These are phyloP conservation scores for Heliconius ethilla DNA, from an alignment of 2,888 invertebrate species.

Conservation along the genomic window DNA sequence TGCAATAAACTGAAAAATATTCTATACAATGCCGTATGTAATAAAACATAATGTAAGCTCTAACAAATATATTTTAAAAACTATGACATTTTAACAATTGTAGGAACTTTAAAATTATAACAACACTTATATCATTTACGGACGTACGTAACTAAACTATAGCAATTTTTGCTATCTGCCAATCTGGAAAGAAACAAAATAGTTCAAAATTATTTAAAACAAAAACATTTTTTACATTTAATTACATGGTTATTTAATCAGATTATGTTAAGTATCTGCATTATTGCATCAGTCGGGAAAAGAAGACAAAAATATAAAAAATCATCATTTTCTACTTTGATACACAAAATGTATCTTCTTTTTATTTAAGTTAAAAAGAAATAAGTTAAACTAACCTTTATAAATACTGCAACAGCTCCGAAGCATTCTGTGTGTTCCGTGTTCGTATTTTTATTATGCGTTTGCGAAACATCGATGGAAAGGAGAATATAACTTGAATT, in stretches of 20 bases:
- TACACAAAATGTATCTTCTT: not conserved
- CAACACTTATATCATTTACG: constrained; percentile 10
- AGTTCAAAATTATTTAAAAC: constrained; percentile 41
- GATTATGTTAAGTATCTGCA: constrained; percentile 49
- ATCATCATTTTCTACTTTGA: constrained; percentile 57
- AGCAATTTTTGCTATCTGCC: constrained; percentile 18
- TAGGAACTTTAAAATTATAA: constrained; percentile 11
- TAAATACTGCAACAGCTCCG: constrained; percentile 2
- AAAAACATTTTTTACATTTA: not conserved
- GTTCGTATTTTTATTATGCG: not conserved
- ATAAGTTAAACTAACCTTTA: constrained; percentile 1
- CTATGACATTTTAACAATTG: constrained; percentile 4
- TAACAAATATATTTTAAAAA: constrained; percentile 12
- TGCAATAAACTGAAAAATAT: not conserved
- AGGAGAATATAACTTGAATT: not conserved
- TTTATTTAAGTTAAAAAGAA: not conserved
- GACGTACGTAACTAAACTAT: not conserved
- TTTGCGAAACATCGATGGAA: not conserved
- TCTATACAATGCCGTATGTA: constrained; percentile 3
- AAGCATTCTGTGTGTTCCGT: not conserved
- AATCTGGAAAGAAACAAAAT: constrained; percentile 47
- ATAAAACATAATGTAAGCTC: not conserved
- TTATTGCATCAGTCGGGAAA: constrained; percentile 77
- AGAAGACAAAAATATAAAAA: constrained; percentile 70
- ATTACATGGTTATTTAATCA: constrained; percentile 18